Conservation (phyloP, 1,140 invertebrate genomes). For the Cecropterus lyciades region DNA sequence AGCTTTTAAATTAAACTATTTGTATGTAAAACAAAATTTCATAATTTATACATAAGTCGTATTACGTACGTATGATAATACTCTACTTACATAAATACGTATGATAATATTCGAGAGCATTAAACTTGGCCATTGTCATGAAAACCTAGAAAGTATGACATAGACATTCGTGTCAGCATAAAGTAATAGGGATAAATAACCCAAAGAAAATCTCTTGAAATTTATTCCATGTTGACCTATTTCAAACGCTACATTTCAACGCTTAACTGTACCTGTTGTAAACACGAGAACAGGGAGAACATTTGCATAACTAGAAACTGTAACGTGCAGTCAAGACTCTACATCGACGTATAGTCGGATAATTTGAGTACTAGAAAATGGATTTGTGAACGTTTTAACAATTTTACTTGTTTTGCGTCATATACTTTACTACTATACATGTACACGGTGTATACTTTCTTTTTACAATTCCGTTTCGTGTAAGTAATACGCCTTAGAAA, state of each 20-base stretch:
- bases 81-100: too few species aligned
- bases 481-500: neutral
- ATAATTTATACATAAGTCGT: too few species aligned
- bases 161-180: too few species aligned
- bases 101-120: too few species aligned
- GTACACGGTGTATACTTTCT: neutral
- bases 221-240: conserved; percentile 14
- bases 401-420: neutral
- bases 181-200: neutral
- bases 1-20: too few species aligned
- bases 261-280: conserved; percentile 9
- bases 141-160: too few species aligned
- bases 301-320: conserved; percentile 16
- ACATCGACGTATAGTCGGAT: conserved; percentile 11
- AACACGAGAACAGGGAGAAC: conserved; percentile 7
- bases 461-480: conserved; percentile 1
- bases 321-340: conserved; percentile 8
- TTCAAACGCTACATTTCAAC: conserved; percentile 12
- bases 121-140: too few species aligned
- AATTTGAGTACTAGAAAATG: conserved; percentile 20
- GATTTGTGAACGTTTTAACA: conserved; percentile 10
- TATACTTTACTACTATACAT: neutral
- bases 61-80: too few species aligned
- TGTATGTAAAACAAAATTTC: too few species aligned
- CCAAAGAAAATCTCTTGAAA: neutral